Evolutionary conservation across 2,888 invertebrate genomes (phyloP).

Genomic region (Erebia aethiops): DNA sequence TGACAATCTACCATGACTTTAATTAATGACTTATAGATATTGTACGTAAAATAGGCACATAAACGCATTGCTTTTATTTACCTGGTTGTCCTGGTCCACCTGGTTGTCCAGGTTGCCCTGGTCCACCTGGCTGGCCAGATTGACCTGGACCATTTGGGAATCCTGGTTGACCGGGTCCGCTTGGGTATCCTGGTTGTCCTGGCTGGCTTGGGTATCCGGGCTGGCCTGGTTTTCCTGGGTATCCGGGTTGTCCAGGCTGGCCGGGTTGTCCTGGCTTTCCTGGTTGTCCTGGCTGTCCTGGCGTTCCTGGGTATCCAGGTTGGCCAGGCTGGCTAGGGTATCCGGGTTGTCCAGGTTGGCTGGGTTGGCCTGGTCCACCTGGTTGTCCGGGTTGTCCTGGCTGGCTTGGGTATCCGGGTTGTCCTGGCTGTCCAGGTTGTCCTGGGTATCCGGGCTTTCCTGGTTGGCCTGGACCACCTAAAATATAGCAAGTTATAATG

Average conservation of each 20-base stretch:
- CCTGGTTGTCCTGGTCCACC: constrained; percentile 47
- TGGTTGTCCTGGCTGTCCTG: constrained; percentile 35
- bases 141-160: constrained; percentile 24
- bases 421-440: constrained; percentile 12
- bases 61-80: neutral
- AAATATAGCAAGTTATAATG: neutral
- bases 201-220: no score
- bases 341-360: constrained; percentile 14
- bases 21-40: no score
- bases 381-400: constrained; percentile 45
- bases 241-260: constrained; percentile 1
- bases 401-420: constrained; percentile 49
- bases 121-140: constrained; percentile 51
- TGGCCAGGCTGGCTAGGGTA: constrained; percentile 14
- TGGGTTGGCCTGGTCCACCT: neutral
- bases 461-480: neutral
- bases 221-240: constrained; percentile 43
- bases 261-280: no score
- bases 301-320: constrained; percentile 37
- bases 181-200: no score
- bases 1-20: no score
- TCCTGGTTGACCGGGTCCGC: constrained; percentile 46
- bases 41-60: no score
- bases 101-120: constrained; percentile 35
- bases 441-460: no score